Evolutionary conservation across 2,888 invertebrate species (phyloP), one percentile per base, ranked within the genome.

Genomic region (Tetramorium bicarinatum): DNA sequence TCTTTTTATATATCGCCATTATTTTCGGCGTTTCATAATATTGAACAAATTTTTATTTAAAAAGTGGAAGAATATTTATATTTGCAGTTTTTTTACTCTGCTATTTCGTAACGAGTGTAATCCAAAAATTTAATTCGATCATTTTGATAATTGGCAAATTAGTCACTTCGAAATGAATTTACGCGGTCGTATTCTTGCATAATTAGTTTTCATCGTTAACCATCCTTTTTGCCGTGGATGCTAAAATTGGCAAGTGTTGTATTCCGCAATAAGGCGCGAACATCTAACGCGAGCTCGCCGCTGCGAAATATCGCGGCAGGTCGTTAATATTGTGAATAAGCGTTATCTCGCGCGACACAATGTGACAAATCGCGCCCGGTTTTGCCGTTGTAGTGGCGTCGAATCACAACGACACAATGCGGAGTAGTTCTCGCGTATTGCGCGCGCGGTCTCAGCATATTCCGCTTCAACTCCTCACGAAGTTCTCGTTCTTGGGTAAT

Each of bases 401-500:
- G 87, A 89, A 89, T 89, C 80, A 83, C 87, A 88, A 85, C 84
- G 84, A 84, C 90, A 82, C 85, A 88, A 86, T 87, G 83, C 69
- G 88, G 82, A 87, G 82, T 85, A 85, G 88, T 90, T 88, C 85
- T 61, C 66, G 77, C 52, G 83, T 71, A 44, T 38, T 49, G 69
- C 54, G 84, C 75, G 80, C 75, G 79, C 86, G 86, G 87, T 76
- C 86, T 67, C 84, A 84, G 74, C 80, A 86, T 81, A 71, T 87
- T 82, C 87, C 83, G 71, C 87, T 86, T 56, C 66, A 66, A 88
- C 87, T 88, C 83, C 49, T 83, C 72, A 21, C 85, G 61, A 90
- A 90, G 88, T 89, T 90, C 90, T 88, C 88, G 84, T 84, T 84
- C 77, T 85, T 84, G 64, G 86, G 85, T 90, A 90, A 90, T 90